Conservation (phyloP, 2,888 invertebrate species). For the Conchocele bisecta region DNA sequence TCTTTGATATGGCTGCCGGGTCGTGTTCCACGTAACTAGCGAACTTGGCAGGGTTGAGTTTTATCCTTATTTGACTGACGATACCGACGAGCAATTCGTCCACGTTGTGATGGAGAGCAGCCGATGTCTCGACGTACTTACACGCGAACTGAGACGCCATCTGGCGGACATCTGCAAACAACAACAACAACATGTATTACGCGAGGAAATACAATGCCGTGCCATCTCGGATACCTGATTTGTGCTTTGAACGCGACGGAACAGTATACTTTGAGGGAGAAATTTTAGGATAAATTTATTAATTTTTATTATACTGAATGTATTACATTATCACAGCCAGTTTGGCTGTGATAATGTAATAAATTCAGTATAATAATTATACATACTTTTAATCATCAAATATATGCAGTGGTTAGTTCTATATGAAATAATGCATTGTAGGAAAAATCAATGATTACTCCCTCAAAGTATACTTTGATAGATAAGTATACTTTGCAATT, state of each 20-base stretch:
- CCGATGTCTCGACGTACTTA: slow-evolving; percentile 97
- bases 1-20: slow-evolving; percentile 4
- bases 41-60: slow-evolving; percentile 80
- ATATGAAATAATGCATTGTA: no score
- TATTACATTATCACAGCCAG: no score
- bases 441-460: no score
- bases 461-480: no score
- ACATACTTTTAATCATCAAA: no score
- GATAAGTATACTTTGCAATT: no score
- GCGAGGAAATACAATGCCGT: neutral
- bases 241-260: neutral
- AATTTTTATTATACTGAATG: no score
- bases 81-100: slow-evolving; percentile 97
- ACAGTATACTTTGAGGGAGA: no score
- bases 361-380: no score
- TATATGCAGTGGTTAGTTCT: no score
- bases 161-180: slow-evolving; percentile 59
- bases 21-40: slow-evolving; percentile 5
- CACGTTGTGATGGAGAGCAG: slow-evolving; percentile 97
- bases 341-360: no score
- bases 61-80: slow-evolving; percentile 94
- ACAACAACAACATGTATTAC: neutral
- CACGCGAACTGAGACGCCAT: slow-evolving; percentile 86
- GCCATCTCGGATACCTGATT: neutral
- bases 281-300: no score